phyloP scores from a whole-genome alignment of 2,113 vertebrate genomes.

The Eudyptes chrysolophus region DNA sequence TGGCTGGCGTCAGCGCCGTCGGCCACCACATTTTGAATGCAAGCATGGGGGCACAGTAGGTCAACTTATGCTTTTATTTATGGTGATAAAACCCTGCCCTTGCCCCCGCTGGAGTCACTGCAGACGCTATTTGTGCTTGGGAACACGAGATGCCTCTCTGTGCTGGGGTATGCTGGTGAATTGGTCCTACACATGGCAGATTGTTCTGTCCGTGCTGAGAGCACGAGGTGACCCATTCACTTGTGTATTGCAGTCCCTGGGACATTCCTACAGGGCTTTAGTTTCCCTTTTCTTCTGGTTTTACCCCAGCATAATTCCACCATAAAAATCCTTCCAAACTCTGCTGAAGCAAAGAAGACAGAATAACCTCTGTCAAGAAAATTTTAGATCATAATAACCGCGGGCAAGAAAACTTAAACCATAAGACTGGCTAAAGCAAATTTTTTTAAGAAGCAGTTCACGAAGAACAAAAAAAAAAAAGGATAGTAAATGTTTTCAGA shows the following conservation, averaged over 20 bases:
- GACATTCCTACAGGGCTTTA: neutral
- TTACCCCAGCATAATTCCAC: neutral
- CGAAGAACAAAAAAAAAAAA: neutral
- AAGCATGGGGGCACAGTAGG: neutral
- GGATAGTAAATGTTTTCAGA: neutral
- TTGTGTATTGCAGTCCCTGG: neutral
- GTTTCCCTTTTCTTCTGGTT: neutral
- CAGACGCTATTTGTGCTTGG: neutral
- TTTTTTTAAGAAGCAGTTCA: neutral
- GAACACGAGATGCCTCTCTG: neutral
- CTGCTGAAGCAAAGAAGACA: neutral
- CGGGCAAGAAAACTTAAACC: neutral
- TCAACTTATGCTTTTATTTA: neutral
- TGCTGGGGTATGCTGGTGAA: neutral
- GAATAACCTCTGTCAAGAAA: neutral
- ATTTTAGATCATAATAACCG: neutral
- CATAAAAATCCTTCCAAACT: neutral
- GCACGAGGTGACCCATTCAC: neutral
- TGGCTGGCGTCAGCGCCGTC: fast-evolving
- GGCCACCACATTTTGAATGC: neutral
- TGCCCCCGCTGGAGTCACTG: neutral
- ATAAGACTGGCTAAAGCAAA: neutral
- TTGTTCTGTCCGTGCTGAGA: neutral
- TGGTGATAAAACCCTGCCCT: neutral
- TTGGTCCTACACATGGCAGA: neutral